Percentiles rank a stretch among this genome's conserved stretches.
Conservation (phyloP, 2,888 invertebrate species). For the Calameuta filiformis region DNA sequence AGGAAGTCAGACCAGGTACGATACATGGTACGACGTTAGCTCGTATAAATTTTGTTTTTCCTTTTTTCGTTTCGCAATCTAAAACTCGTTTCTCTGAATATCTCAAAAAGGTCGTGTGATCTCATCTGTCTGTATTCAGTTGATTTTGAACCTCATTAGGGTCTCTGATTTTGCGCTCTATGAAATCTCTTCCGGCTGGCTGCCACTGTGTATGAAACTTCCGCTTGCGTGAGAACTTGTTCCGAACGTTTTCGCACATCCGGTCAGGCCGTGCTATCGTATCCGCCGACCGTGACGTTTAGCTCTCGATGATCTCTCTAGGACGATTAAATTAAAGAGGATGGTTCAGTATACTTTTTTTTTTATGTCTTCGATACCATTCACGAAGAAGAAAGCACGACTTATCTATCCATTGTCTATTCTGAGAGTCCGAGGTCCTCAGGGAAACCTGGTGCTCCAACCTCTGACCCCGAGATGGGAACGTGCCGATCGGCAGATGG, state of each 20-base stretch:
- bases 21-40: no score
- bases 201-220: not conserved
- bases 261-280: slow-evolving; percentile 37
- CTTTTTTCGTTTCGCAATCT: not conserved
- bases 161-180: not conserved
- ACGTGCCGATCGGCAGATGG: not conserved
- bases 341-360: not conserved
- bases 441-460: not conserved
- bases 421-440: not conserved
- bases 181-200: not conserved
- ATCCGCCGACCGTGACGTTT: slow-evolving; percentile 27
- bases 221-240: slow-evolving; percentile 6
- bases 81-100: not conserved
- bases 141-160: not conserved
- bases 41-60: no score
- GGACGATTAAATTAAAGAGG: not conserved
- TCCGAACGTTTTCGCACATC: slow-evolving; percentile 37
- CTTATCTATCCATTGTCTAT: not conserved
- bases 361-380: not conserved
- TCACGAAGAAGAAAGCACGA: not conserved
- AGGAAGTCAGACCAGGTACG: no score
- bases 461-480: not conserved
- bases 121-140: not conserved
- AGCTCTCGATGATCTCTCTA: not conserved
- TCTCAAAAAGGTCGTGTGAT: not conserved